Conservation (phyloP, 2,113 vertebrate genomes). For the Bufo bufo region DNA sequence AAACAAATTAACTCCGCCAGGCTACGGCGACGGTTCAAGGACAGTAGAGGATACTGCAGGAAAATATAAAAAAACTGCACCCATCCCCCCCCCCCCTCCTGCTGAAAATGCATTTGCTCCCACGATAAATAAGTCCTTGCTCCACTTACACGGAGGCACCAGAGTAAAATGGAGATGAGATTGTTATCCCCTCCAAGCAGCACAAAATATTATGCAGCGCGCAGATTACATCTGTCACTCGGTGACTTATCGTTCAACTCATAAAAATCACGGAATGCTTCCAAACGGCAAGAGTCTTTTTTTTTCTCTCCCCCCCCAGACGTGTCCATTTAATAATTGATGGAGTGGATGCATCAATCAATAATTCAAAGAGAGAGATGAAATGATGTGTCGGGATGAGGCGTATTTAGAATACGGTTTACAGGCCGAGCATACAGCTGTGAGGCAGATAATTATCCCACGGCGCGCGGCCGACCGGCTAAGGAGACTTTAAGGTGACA, state of each 20-base stretch:
- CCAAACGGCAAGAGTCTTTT: neutral
- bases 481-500: neutral
- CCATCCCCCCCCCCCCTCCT: neutral
- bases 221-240: conserved; percentile 23
- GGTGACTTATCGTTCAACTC: conserved; percentile 23
- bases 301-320: neutral
- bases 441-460: neutral
- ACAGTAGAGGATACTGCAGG: neutral
- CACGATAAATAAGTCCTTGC: neutral
- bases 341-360: conserved; percentile 4
- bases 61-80: neutral
- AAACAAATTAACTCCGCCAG: conserved; percentile 25
- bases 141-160: neutral
- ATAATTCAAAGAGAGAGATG: neutral
- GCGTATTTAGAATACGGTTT: neutral
- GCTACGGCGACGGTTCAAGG: conserved; percentile 38
- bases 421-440: neutral
- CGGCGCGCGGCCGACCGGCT: neutral
- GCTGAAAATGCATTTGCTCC: neutral
- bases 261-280: conserved; percentile 11
- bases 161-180: conserved; percentile 3
- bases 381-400: neutral
- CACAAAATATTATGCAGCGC: conserved; percentile 4
- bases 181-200: conserved; percentile 15
- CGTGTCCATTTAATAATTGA: conserved; percentile 25